Conservation (phyloP, 2,113 vertebrate genomes). For the Actenoides lindsayi region DNA sequence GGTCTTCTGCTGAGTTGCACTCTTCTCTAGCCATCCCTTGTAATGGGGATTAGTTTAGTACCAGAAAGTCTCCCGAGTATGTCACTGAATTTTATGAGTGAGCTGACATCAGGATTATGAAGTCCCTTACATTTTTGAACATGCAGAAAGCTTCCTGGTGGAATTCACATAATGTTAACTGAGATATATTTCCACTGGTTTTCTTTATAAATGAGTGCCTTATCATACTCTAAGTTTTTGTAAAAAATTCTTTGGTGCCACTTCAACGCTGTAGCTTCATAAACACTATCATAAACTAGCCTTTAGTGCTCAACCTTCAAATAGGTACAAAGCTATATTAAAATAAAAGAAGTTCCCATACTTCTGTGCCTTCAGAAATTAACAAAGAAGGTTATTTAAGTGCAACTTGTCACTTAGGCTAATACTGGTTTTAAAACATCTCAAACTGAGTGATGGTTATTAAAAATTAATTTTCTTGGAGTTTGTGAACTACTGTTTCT, state of each 20-base stretch:
- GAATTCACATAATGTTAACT: background rate
- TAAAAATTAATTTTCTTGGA: background rate
- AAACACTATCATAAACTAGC: background rate
- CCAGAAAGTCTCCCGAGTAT: background rate
- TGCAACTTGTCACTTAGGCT: background rate
- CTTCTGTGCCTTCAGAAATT: background rate
- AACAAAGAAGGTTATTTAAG: background rate
- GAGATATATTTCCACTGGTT: background rate
- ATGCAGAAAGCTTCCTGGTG: background rate
- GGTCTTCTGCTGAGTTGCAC: rapidly evolving
- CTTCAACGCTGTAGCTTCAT: background rate
- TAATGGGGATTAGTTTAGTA: background rate
- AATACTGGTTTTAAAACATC: background rate
- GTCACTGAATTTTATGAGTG: background rate
- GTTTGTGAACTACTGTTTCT: background rate
- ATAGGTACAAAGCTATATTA: background rate
- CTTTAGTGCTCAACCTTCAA: background rate
- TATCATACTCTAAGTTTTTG: background rate
- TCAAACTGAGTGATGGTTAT: background rate
- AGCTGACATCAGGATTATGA: background rate
- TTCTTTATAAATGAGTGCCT: background rate
- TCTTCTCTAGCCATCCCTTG: background rate
- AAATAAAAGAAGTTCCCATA: background rate
- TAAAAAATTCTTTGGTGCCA: background rate
- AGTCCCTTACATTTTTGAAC: background rate